These are phyloP conservation scores for Salarias fasciatus DNA, from an alignment of 2,797 vertebrate genomes.

Conservation along the genomic window DNA sequence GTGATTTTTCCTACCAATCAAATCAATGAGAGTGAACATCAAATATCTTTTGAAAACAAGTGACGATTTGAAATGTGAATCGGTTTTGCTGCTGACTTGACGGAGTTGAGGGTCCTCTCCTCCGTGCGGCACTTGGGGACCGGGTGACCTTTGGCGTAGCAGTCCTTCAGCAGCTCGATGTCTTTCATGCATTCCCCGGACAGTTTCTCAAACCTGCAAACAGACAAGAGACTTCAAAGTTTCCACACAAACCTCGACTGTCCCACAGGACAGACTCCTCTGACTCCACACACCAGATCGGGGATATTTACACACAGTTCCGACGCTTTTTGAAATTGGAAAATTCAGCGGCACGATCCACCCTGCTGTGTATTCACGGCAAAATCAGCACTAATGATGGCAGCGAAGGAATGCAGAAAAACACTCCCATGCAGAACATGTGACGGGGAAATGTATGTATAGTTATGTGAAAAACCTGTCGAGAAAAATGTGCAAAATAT, in stretches of 20 bases:
- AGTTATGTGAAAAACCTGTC: neutral
- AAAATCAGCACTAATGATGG: too few relatives aligned
- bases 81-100: slow-evolving; percentile 82
- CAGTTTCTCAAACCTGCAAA: slow-evolving; percentile 86
- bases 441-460: neutral
- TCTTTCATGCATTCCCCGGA: slow-evolving; percentile 86
- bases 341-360: too few relatives aligned
- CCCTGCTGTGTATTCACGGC: too few relatives aligned
- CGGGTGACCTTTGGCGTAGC: slow-evolving; percentile 84
- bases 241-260: slow-evolving; percentile 14
- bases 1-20: too few relatives aligned
- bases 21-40: too few relatives aligned
- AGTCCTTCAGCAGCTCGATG: slow-evolving; percentile 87
- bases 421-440: neutral
- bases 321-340: too few relatives aligned
- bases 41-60: too few relatives aligned
- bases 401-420: neutral
- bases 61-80: too few relatives aligned
- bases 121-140: slow-evolving; percentile 87
- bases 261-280: too few relatives aligned
- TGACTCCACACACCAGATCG: too few relatives aligned
- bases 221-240: slow-evolving; percentile 18
- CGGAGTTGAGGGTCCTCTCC: slow-evolving; percentile 87
- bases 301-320: too few relatives aligned
- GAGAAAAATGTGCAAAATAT: slow-evolving; percentile 17